These are phyloP conservation scores for Anagyrus pseudococci DNA, from an alignment of 2,888 invertebrate genomes.

Conservation along the genomic window DNA sequence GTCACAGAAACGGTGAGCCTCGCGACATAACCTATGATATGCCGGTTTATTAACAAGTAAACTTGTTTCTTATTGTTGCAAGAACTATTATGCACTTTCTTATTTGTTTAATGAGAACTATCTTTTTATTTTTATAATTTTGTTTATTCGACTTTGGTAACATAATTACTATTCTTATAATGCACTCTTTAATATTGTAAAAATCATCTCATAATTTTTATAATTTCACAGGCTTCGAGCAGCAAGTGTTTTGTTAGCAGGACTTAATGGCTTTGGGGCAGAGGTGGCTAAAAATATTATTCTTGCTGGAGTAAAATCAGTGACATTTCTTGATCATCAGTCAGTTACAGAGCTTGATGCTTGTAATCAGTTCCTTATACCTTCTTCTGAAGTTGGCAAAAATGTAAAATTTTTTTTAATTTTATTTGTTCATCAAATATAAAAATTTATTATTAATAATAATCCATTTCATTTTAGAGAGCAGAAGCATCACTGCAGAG, in stretches of 20 bases:
- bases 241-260: conserved; percentile 86
- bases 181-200: too few species aligned
- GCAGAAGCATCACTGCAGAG: conserved; percentile 82
- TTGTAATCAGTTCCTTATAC: conserved; percentile 84
- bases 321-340: conserved; percentile 84
- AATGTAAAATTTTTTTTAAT: conserved; percentile 69
- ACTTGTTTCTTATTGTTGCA: conserved; percentile 4
- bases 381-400: conserved; percentile 74
- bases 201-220: too few species aligned
- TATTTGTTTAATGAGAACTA: neutral
- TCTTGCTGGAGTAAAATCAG: conserved; percentile 88
- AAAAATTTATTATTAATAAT: too few species aligned
- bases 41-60: conserved; percentile 33
- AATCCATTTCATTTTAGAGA: conserved; percentile 71
- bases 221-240: conserved; percentile 73
- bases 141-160: neutral
- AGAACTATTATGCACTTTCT: neutral
- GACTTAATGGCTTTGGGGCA: conserved; percentile 88
- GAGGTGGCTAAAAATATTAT: conserved; percentile 97
- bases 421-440: neutral
- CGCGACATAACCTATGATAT: conserved; percentile 42
- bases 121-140: neutral
- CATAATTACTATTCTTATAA: neutral
- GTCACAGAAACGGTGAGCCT: conserved; percentile 88
- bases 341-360: conserved; percentile 75